These are phyloP conservation scores for Hetaerina americana DNA, from an alignment of 1,140 invertebrate genomes.

Conservation along the genomic window DNA sequence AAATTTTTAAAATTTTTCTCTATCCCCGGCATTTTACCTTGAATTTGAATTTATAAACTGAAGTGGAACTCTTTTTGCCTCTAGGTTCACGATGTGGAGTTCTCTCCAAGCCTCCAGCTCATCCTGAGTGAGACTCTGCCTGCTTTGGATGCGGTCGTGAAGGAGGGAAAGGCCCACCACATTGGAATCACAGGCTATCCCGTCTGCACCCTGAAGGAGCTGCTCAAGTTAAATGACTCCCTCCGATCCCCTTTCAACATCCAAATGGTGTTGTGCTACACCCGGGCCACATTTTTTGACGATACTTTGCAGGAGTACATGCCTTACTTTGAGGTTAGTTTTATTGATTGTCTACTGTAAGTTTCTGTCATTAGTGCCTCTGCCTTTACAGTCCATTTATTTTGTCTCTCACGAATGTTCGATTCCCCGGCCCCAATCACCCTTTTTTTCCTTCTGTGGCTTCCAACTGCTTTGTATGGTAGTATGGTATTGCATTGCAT, in stretches of 20 bases:
- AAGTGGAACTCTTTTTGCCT: constrained; percentile 18
- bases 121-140: constrained; percentile 79
- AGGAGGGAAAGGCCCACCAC: constrained; percentile 60
- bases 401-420: no score
- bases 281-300: constrained; percentile 66
- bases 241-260: constrained; percentile 46
- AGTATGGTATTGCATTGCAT: no score
- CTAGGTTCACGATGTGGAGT: constrained; percentile 85
- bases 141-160: constrained; percentile 54
- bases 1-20: constrained; percentile 3
- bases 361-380: no score
- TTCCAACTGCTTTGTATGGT: no score
- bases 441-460: no score
- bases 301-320: constrained; percentile 57
- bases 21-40: no score
- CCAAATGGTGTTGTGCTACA: constrained; percentile 63
- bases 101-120: constrained; percentile 59
- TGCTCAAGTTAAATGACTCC: constrained; percentile 35
- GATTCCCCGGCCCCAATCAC: no score
- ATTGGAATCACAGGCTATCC: constrained; percentile 87
- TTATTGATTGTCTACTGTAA: no score
- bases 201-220: constrained; percentile 55
- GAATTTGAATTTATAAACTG: neutral
- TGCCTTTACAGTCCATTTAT: no score
- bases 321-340: constrained; percentile 55